phyloP scores from a whole-genome alignment of 1,140 invertebrate genomes.

The Bombus waltoni region DNA sequence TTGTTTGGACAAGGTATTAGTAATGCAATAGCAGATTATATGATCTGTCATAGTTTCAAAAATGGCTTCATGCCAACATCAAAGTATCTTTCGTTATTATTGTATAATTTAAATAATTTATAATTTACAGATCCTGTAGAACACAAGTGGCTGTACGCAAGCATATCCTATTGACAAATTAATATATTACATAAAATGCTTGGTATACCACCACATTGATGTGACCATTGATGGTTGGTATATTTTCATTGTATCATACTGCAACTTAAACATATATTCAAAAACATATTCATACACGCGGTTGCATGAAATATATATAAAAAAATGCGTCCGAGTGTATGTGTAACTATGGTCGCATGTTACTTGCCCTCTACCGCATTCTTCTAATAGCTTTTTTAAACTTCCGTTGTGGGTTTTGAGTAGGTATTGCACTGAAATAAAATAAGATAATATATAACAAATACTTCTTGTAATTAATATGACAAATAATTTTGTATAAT shows the following conservation, averaged over 20 bases:
- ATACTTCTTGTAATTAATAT: neutral
- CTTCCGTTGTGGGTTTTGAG: slow-evolving; percentile 64
- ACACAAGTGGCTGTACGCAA: slow-evolving; percentile 74
- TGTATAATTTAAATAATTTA: slow-evolving; percentile 79
- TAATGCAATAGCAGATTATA: slow-evolving; percentile 54
- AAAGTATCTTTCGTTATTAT: slow-evolving; percentile 67
- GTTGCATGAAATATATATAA: slow-evolving; percentile 42
- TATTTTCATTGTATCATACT: slow-evolving; percentile 61
- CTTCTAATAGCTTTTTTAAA: slow-evolving; percentile 80
- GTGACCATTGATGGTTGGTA: slow-evolving; percentile 50
- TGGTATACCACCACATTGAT: slow-evolving; percentile 68
- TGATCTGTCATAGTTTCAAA: slow-evolving; percentile 56
- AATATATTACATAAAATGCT: slow-evolving; percentile 75
- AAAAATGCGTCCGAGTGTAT: slow-evolving; percentile 52
- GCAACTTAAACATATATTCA: slow-evolving; percentile 59
- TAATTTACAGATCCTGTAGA: slow-evolving; percentile 76
- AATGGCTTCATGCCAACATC: slow-evolving; percentile 71
- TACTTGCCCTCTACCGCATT: slow-evolving; percentile 71
- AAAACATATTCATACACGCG: slow-evolving; percentile 52
- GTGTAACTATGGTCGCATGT: slow-evolving; percentile 40
- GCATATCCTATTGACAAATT: slow-evolving; percentile 66
- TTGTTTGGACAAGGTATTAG: slow-evolving; percentile 58
- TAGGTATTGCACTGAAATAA: slow-evolving; percentile 65
- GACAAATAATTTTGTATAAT: neutral
- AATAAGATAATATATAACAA: neutral